Base-by-base conservation (phyloP, 2,113 vertebrate genomes). In the Paradisaea rubra region DNA sequence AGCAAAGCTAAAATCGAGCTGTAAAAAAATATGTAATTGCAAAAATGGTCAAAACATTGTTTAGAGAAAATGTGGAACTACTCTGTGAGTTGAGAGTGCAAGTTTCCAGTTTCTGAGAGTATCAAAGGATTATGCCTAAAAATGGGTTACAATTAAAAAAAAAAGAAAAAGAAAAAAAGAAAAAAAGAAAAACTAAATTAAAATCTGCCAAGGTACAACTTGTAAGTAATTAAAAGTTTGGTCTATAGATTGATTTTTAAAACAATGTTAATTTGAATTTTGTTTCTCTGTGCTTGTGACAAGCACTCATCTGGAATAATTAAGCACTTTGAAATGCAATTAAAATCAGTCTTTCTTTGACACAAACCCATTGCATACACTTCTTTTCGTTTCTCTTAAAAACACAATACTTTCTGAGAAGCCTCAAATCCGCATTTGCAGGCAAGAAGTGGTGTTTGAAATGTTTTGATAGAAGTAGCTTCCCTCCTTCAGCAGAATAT, bases 271-370 rank as follows among this genome's bases (percentile, higher is more conserved):
- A 84, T 96, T 86, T 93, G 61, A 93, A 84, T n/a, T 76, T 74
- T 82, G 39, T 7, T 23, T 90, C 33, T 81, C 73, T 84, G 11
- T 63, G 3, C 28, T 80, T 90, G 31, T 81, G 79, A 94, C 28
- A 86, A 92, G 50, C 41, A 87, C 88, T 94, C 82, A 81, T 88
- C 41, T 60, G 39, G 44, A 94, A 93, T 82, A 91, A 94, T 80
- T 41, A 92, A 91, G 88, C 35, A 50, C 44, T 86, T 86, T 57
- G 54, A 95, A 94, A 92, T 80, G 47, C 47, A 94, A 94, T 94
- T 96, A 95, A 94, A 94, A 95, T 91, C 82, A 85, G 70, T 54
- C 28, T 61, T 47, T 83, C 49, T 91, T 91, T 94, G 63, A 85
- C 71, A 86, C 6, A 72, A 59, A 17, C 25, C 24, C 14, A 31